Evolutionary conservation across 2,888 invertebrate genomes (phyloP), one percentile per base, ranked within the genome.

Genomic region (Dicyrtomina minuta): DNA sequence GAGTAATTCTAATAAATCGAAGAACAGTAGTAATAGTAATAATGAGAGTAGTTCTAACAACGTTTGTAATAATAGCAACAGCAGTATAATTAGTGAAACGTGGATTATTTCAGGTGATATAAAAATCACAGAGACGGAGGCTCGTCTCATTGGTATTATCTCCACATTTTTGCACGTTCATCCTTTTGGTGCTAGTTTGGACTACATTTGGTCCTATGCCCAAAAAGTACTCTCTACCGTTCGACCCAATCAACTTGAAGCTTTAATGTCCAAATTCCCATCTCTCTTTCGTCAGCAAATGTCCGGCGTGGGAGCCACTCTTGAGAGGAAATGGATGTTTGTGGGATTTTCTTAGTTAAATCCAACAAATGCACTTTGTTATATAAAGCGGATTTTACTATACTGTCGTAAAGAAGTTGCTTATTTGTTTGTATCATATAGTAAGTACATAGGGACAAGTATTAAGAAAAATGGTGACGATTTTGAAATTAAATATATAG

Each of bases 131-230:
- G 86, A 87, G 77, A 84, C 83, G 69, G 89, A 89, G 81, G 92
- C 91, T 0, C 89, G 88, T 81, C 84, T 92, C n/a, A 89, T 93
- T 76, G 91, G 92, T 79, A 85, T 96, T 69, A 89, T 93, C 79
- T 90, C 95, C 4, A 91, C 93, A 8, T 96, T 94, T 83, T 86
- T 96, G 65, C 88, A 93, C 83, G 91, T 96, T 46, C 96, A 96
- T 83, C 96, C 96, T 0, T 90, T 91, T 80, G 96, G 96, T 58
- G 94, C 95, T 1, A 91, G 91, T 70, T 86, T 93, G 1, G 93
- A 93, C 81, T 92, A 93, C 82, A 89, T 96, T 74, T 92, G 92
- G 86, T 92, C 92, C 10, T 96, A 95, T 83, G 87, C 96, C 24
- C 90, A 91, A 79, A 91, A 91, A 80, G 84, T 93, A 75, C 89